A percentile compares a stretch with the other conserved stretches of the same genome.
Evolutionary conservation across 2,888 invertebrate genomes (phyloP).

Genomic region (Drosophila algonquin): DNA sequence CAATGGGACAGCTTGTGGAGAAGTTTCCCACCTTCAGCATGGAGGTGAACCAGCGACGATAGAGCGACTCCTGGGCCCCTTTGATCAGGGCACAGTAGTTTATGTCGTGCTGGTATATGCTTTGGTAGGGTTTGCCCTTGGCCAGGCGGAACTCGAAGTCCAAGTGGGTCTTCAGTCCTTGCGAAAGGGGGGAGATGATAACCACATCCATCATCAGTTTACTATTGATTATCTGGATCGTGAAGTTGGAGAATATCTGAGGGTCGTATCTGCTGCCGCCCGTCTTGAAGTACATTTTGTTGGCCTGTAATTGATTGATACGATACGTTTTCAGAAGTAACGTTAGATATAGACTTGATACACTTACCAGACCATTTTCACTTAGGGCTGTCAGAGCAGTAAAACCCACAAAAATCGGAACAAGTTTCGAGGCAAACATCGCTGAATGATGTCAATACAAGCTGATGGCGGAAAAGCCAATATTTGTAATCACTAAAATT

Average conservation of each 20-base stretch:
- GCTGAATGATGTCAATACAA: constrained; percentile 1
- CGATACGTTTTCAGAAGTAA: background rate
- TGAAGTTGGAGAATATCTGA: constrained; percentile 57
- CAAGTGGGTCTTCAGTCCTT: constrained; percentile 56
- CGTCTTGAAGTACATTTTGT: constrained; percentile 47
- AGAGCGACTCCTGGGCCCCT: constrained; percentile 46
- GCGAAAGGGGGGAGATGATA: constrained; percentile 13
- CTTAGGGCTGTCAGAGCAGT: constrained; percentile 7
- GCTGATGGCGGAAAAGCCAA: constrained; percentile 9
- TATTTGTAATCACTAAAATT: constrained; percentile 14
- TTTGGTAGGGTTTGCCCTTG: constrained; percentile 50
- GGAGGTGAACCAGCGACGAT: constrained; percentile 48
- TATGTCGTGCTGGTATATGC: constrained; percentile 59
- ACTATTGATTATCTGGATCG: constrained; percentile 35
- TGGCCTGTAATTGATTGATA: constrained; percentile 28
- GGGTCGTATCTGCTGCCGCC: constrained; percentile 42
- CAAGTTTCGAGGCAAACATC: constrained; percentile 16
- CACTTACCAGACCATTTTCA: constrained; percentile 39
- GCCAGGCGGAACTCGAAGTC: constrained; percentile 53
- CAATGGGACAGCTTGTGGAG: constrained; percentile 52
- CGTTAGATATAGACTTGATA: background rate
- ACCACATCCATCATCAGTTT: constrained; percentile 43
- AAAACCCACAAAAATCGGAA: background rate
- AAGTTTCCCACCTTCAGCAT: constrained; percentile 65
- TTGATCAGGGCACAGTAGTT: constrained; percentile 57